Percentiles rank a stretch among this genome's conserved stretches.
These are phyloP conservation scores for Subanguina moxae DNA, from an alignment of 1,140 invertebrate genomes.

Conservation along the genomic window DNA sequence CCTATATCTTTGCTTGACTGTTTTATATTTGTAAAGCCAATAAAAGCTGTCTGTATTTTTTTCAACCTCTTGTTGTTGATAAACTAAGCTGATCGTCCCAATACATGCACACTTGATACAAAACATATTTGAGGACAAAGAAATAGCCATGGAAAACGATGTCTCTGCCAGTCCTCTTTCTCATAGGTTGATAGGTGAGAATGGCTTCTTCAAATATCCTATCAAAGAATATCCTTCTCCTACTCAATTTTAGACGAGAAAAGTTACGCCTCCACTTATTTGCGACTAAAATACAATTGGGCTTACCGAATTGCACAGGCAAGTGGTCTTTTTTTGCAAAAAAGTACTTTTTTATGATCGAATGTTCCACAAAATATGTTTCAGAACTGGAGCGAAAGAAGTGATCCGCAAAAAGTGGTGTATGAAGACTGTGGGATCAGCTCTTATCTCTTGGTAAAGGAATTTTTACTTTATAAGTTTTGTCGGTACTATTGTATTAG, in stretches of 20 bases:
- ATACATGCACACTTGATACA: neutral
- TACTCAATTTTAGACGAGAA: slow-evolving; percentile 2
- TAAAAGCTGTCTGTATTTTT: too few relatives aligned
- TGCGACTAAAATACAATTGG: slow-evolving; percentile 8
- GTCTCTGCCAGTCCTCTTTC: neutral
- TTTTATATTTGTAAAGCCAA: too few relatives aligned
- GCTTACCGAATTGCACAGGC: slow-evolving; percentile 5
- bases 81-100: too few relatives aligned
- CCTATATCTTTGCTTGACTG: too few relatives aligned
- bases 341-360: neutral
- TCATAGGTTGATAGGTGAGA: neutral
- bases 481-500: too few relatives aligned
- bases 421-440: slow-evolving; percentile 94
- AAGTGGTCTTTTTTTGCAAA: neutral
- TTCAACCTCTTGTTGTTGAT: too few relatives aligned
- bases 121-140: neutral
- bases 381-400: slow-evolving; percentile 77
- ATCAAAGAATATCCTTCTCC: too few relatives aligned
- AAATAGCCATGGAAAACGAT: too few relatives aligned
- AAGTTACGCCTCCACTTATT: slow-evolving; percentile 11
- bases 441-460: slow-evolving; percentile 72
- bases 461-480: too few relatives aligned
- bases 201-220: too few relatives aligned
- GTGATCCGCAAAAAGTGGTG: slow-evolving; percentile 88
- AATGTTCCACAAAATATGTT: neutral